Evolutionary conservation across 2,888 invertebrate genomes (phyloP).

Genomic region (Lasius platythorax): DNA sequence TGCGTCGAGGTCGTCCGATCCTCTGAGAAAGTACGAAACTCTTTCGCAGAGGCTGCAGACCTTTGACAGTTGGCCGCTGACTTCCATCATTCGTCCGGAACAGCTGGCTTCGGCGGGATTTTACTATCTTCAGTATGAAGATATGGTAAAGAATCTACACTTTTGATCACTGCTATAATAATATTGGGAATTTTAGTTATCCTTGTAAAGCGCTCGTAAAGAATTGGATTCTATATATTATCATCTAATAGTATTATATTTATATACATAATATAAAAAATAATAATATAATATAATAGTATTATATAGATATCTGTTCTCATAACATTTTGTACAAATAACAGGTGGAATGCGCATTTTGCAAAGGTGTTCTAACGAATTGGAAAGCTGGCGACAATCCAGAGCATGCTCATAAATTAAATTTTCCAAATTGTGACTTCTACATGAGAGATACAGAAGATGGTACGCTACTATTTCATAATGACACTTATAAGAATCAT

Average conservation of each 20-base stretch:
- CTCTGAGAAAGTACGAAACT: constrained; percentile 86
- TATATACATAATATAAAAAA: no score
- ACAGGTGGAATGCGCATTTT: constrained; percentile 93
- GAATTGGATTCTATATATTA: neutral
- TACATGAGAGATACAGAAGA: constrained; percentile 75
- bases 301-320: neutral
- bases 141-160: constrained; percentile 85
- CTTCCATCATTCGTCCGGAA: constrained; percentile 89
- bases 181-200: no score
- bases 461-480: constrained; percentile 64
- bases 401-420: constrained; percentile 89
- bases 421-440: constrained; percentile 88
- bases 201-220: neutral
- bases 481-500: constrained; percentile 4
- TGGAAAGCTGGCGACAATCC: constrained; percentile 91
- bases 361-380: constrained; percentile 89
- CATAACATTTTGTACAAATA: constrained; percentile 48
- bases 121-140: constrained; percentile 91
- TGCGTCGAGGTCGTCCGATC: neutral
- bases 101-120: constrained; percentile 94
- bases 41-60: constrained; percentile 90
- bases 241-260: neutral
- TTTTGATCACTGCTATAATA: neutral
- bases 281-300: no score
- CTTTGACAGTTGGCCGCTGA: constrained; percentile 92